A percentile compares a stretch with the other conserved stretches of the same genome.
Conservation (phyloP, 2,888 invertebrate genomes). For the Nomada ruficornis region DNA sequence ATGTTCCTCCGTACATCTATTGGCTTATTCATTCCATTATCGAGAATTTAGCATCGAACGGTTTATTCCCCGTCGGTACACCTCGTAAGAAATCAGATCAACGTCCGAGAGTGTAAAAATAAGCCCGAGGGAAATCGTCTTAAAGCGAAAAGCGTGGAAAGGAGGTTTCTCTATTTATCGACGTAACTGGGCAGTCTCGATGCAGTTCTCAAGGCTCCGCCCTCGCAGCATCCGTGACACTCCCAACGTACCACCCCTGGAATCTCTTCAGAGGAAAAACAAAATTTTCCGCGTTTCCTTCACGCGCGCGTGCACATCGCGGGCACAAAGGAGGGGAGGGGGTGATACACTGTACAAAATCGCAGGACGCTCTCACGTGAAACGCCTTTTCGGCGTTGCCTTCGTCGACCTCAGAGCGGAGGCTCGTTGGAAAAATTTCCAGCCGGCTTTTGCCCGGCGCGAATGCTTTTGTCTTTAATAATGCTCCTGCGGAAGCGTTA, state of each 20-base stretch:
- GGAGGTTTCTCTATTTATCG: slow-evolving; percentile 66
- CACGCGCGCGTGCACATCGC: neutral
- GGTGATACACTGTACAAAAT: neutral
- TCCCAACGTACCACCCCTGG: slow-evolving; percentile 79
- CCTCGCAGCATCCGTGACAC: slow-evolving; percentile 80
- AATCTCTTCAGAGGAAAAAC: slow-evolving; percentile 61
- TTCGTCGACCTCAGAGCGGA: neutral
- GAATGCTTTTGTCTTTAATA: slow-evolving; percentile 79
- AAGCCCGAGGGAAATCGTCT: neutral
- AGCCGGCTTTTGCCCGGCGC: slow-evolving; percentile 16
- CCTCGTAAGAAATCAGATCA: too few species aligned
- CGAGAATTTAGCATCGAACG: neutral
- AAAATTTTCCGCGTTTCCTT: slow-evolving; percentile 38
- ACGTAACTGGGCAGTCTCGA: slow-evolving; percentile 77
- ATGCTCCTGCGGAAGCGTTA: slow-evolving; percentile 78
- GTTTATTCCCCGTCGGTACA: too few species aligned
- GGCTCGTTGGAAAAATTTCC: slow-evolving; percentile 34
- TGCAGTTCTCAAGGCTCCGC: slow-evolving; percentile 81
- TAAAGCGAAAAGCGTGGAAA: slow-evolving; percentile 29
- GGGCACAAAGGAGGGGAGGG: neutral
- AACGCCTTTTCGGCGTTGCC: neutral
- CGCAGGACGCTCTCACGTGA: neutral
- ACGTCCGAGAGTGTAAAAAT: neutral
- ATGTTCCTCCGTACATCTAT: neutral
- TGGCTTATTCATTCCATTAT: neutral